Conservation (phyloP, 2,888 invertebrate genomes). For the Andricus quercusramuli region DNA sequence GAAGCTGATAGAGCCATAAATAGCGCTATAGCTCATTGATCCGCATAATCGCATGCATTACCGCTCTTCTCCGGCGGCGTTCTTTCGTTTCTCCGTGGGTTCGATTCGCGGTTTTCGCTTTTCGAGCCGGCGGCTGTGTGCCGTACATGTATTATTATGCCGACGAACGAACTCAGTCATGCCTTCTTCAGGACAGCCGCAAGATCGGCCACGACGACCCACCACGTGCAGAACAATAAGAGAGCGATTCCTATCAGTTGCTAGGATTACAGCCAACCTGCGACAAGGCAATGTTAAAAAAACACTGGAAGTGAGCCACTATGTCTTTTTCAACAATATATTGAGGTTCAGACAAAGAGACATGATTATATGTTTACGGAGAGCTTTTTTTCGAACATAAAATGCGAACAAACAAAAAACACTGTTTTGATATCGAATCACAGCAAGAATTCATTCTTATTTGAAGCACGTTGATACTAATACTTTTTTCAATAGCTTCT, state of each 20-base stretch:
- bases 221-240: slow-evolving; percentile 34
- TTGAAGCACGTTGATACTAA: too few relatives aligned
- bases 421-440: too few relatives aligned
- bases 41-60: slow-evolving; percentile 77
- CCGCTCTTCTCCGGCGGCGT: slow-evolving; percentile 66
- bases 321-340: neutral
- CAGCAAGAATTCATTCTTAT: too few relatives aligned
- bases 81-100: slow-evolving; percentile 54
- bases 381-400: too few relatives aligned
- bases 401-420: too few relatives aligned
- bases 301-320: neutral
- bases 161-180: slow-evolving; percentile 59
- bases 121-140: slow-evolving; percentile 72
- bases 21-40: slow-evolving; percentile 76
- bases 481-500: too few relatives aligned
- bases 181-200: slow-evolving; percentile 18
- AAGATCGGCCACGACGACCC: slow-evolving; percentile 11
- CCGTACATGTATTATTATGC: slow-evolving; percentile 73
- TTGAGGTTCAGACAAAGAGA: neutral
- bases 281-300: neutral
- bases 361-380: neutral
- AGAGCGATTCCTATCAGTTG: slow-evolving; percentile 33
- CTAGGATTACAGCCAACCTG: slow-evolving; percentile 1
- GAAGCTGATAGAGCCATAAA: slow-evolving; percentile 75
- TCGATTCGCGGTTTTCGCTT: slow-evolving; percentile 72